These are phyloP conservation scores for Protodeltote pygarga DNA, from an alignment of 2,888 invertebrate genomes.

Conservation along the genomic window DNA sequence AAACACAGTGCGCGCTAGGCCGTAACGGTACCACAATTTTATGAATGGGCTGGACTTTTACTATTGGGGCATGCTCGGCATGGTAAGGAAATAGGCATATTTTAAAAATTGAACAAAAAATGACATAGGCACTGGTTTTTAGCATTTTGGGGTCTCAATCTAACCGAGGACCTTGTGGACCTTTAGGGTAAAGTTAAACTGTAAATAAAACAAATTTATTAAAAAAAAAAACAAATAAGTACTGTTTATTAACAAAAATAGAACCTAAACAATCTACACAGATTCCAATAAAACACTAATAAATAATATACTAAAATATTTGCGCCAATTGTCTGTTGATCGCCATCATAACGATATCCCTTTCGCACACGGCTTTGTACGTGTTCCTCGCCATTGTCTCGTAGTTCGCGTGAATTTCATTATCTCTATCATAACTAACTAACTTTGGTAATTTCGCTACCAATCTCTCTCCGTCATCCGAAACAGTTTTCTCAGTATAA, in stretches of 20 bases:
- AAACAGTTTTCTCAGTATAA: conserved; percentile 64
- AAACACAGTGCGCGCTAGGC: too few relatives aligned
- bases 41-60: too few relatives aligned
- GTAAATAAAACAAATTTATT: too few relatives aligned
- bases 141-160: too few relatives aligned
- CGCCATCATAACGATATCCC: conserved; percentile 57
- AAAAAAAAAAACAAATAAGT: conserved; percentile 12
- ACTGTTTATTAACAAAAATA: conserved; percentile 28
- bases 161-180: too few relatives aligned
- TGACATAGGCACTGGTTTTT: too few relatives aligned
- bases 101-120: too few relatives aligned
- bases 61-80: too few relatives aligned
- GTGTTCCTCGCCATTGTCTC: conserved; percentile 44
- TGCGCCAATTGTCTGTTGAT: conserved; percentile 41
- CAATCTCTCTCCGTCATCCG: conserved; percentile 54
- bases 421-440: conserved; percentile 60
- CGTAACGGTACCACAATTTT: too few relatives aligned
- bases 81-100: too few relatives aligned
- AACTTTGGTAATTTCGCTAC: conserved; percentile 75
- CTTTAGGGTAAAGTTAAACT: too few relatives aligned
- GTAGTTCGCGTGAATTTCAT: conserved; percentile 51
- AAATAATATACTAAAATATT: conserved; percentile 1
- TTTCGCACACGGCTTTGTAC: conserved; percentile 47
- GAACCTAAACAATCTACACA: conserved; percentile 32
- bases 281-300: conserved; percentile 21